phyloP scores from a whole-genome alignment of 2,888 invertebrate species.

The Sepiola atlantica region DNA sequence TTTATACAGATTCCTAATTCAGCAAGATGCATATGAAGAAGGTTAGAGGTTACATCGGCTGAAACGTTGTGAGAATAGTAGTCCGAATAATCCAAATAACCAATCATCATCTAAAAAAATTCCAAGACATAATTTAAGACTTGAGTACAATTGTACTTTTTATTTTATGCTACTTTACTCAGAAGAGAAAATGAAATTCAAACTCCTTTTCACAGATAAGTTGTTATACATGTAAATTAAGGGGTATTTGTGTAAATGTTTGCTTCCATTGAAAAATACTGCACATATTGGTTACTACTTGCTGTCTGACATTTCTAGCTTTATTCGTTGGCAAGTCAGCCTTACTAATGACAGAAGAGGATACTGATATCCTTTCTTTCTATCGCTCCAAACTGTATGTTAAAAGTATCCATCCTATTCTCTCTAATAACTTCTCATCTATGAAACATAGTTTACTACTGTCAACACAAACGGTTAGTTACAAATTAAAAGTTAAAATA shows the following conservation, averaged over 20 bases:
- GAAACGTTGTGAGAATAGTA: too few relatives aligned
- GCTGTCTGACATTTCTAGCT: background rate
- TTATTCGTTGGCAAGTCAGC: background rate
- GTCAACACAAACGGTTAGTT: background rate
- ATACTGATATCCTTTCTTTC: background rate
- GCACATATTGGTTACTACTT: constrained; percentile 14
- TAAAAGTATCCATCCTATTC: background rate
- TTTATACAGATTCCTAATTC: too few relatives aligned
- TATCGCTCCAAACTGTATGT: background rate
- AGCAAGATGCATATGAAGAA: too few relatives aligned
- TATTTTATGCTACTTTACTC: too few relatives aligned
- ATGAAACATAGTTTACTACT: background rate
- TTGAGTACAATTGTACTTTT: too few relatives aligned
- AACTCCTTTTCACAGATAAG: background rate
- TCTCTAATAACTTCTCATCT: background rate
- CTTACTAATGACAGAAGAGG: background rate
- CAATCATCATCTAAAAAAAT: too few relatives aligned
- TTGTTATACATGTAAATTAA: background rate
- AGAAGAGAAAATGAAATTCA: background rate
- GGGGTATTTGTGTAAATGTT: background rate
- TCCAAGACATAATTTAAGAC: too few relatives aligned
- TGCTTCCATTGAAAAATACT: background rate
- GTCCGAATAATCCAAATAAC: too few relatives aligned
- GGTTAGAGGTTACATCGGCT: too few relatives aligned
- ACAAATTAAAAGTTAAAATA: background rate